phyloP scores from a whole-genome alignment of 2,113 vertebrate genomes.

The Poeciliopsis prolifica region DNA sequence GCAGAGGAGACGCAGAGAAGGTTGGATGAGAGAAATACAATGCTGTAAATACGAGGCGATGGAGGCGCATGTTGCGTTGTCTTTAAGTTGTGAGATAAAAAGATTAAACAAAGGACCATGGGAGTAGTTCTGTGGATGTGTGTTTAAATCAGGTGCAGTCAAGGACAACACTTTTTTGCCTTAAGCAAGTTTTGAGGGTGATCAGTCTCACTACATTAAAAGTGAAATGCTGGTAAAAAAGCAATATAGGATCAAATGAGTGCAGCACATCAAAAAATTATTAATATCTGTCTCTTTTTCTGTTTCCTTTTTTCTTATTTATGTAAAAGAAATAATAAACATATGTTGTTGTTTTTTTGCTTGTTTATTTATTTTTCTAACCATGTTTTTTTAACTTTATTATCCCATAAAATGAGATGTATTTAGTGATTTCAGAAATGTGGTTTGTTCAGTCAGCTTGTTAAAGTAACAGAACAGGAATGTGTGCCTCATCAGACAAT shows the following conservation, averaged over 20 bases:
- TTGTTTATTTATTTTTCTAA: background rate
- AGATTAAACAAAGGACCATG: slow-evolving; percentile 18
- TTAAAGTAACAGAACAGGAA: background rate
- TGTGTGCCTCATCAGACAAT: background rate
- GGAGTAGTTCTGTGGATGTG: background rate
- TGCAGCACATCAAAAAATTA: background rate
- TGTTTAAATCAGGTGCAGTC: slow-evolving; percentile 22
- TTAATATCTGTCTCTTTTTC: background rate
- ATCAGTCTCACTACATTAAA: background rate
- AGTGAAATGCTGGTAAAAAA: background rate
- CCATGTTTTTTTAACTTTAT: background rate
- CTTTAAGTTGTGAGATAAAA: slow-evolving; percentile 12
- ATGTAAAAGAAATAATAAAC: background rate
- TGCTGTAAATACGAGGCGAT: background rate
- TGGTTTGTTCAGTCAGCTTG: background rate
- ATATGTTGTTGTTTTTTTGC: too few relatives aligned
- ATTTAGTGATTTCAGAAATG: background rate
- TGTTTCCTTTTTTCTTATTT: background rate
- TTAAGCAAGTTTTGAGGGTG: background rate
- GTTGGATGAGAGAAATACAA: slow-evolving; percentile 3
- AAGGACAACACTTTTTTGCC: background rate
- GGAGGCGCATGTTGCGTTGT: background rate
- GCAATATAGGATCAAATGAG: background rate
- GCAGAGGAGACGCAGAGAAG: slow-evolving; percentile 2
- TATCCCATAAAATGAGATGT: background rate